These are phyloP conservation scores for Brachycybe producta DNA, from an alignment of 2,888 invertebrate genomes.

Conservation along the genomic window DNA sequence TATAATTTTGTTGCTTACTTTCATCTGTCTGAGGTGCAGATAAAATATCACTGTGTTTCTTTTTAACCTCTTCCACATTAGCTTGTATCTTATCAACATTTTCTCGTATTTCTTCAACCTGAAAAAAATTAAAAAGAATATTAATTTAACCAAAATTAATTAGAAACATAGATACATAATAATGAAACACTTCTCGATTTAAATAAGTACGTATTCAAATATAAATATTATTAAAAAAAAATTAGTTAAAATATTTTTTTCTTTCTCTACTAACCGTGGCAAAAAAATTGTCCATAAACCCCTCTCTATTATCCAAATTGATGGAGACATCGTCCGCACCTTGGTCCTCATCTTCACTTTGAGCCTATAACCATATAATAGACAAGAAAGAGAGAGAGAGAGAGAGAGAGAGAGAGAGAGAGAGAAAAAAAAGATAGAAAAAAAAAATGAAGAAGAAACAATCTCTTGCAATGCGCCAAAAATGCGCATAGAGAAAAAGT, in stretches of 20 bases:
- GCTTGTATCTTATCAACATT: constrained; percentile 43
- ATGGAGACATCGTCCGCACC: constrained; percentile 90
- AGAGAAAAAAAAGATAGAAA: too few species aligned
- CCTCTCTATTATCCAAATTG: constrained; percentile 73
- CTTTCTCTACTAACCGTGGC: constrained; percentile 95
- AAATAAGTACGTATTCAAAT: too few species aligned
- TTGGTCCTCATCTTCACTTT: constrained; percentile 94
- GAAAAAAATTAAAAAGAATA: constrained; percentile 20
- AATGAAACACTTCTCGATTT: too few species aligned
- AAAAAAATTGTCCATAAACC: constrained; percentile 99
- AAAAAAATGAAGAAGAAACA: too few species aligned
- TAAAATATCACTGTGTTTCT: constrained; percentile 44
- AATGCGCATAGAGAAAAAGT: too few species aligned
- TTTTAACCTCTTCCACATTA: constrained; percentile 45
- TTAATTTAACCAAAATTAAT: constrained; percentile 1
- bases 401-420: too few species aligned
- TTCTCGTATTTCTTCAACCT: constrained; percentile 44
- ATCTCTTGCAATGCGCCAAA: too few species aligned
- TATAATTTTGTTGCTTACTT: too few species aligned
- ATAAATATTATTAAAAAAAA: too few species aligned
- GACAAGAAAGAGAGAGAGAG: too few species aligned
- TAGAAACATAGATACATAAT: neutral
- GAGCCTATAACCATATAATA: constrained; percentile 71
- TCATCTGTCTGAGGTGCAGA: constrained; percentile 41
- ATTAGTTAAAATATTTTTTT: too few species aligned